A percentile compares a stretch with the other conserved stretches of the same genome.
These are phyloP conservation scores for Erannis defoliaria DNA, from an alignment of 2,888 invertebrate genomes.

Conservation along the genomic window DNA sequence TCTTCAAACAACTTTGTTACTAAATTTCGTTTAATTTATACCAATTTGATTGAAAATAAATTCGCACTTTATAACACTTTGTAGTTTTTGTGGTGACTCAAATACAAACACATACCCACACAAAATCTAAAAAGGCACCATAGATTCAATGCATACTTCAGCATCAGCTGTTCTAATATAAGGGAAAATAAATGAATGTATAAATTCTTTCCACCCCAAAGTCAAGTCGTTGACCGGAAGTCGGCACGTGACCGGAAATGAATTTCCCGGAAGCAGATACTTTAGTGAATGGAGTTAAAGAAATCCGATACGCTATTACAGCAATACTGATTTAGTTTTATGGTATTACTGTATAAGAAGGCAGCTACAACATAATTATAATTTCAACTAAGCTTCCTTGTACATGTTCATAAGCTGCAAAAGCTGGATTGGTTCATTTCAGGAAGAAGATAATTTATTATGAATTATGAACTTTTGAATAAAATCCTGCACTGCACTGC, in stretches of 20 bases:
- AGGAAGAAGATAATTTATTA: too few species aligned
- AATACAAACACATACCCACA: too few species aligned
- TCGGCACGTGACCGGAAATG: constrained; percentile 69
- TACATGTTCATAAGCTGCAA: too few species aligned
- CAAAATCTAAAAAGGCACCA: background rate
- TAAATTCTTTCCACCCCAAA: constrained; percentile 26
- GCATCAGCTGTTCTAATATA: constrained; percentile 20
- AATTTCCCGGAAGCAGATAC: constrained; percentile 65
- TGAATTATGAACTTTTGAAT: too few species aligned
- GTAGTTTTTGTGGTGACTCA: too few species aligned
- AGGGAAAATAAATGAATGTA: constrained; percentile 22
- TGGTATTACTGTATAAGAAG: constrained; percentile 2
- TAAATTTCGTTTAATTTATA: too few species aligned
- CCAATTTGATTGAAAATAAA: too few species aligned
- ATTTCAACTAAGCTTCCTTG: too few species aligned
- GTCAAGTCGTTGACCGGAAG: constrained; percentile 55
- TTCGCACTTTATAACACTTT: too few species aligned
- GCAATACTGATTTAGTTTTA: constrained; percentile 22
- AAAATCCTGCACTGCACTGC: too few species aligned
- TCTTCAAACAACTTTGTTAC: too few species aligned
- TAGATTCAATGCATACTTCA: background rate
- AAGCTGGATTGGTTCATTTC: too few species aligned
- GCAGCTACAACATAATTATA: background rate
- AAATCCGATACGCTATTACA: constrained; percentile 49
- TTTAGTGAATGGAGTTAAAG: constrained; percentile 48